Evolutionary conservation across 2,113 vertebrate species (phyloP).

Genomic region (Indicator indicator): DNA sequence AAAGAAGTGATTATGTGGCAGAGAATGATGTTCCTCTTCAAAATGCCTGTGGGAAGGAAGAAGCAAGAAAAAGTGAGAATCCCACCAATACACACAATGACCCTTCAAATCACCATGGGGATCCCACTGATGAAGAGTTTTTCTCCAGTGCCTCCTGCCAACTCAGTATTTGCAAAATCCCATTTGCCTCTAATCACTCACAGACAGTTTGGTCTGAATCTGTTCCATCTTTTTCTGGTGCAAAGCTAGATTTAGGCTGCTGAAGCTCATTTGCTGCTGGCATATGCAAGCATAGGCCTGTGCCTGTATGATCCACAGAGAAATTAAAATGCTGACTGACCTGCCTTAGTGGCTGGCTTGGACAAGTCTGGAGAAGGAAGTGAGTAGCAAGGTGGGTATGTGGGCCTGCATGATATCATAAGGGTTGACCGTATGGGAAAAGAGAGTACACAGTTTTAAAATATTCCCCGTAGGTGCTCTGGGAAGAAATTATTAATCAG

Average conservation of each 20-base stretch:
- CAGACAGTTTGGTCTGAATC: slow-evolving; percentile 10
- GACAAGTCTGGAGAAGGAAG: background rate
- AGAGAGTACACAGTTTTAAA: background rate
- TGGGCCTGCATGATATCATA: background rate
- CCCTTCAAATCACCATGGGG: slow-evolving; percentile 13
- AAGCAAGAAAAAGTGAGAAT: slow-evolving; percentile 28
- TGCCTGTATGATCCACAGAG: background rate
- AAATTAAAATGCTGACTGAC: background rate
- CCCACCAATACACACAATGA: background rate
- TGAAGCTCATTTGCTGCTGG: background rate
- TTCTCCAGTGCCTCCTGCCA: slow-evolving; percentile 31
- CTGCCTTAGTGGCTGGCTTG: background rate
- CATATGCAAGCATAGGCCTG: background rate
- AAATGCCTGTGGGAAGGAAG: background rate
- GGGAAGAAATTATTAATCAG: background rate
- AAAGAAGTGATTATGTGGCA: background rate
- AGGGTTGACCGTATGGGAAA: background rate
- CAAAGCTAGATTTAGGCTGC: background rate
- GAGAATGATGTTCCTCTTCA: background rate
- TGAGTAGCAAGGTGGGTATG: background rate
- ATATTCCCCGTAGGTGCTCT: background rate
- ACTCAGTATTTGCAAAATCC: background rate
- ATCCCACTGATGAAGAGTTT: slow-evolving; percentile 15
- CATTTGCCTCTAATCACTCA: slow-evolving; percentile 47
- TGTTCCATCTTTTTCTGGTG: background rate